phyloP scores from a whole-genome alignment of 2,888 invertebrate species.

The Dione vanillae region DNA sequence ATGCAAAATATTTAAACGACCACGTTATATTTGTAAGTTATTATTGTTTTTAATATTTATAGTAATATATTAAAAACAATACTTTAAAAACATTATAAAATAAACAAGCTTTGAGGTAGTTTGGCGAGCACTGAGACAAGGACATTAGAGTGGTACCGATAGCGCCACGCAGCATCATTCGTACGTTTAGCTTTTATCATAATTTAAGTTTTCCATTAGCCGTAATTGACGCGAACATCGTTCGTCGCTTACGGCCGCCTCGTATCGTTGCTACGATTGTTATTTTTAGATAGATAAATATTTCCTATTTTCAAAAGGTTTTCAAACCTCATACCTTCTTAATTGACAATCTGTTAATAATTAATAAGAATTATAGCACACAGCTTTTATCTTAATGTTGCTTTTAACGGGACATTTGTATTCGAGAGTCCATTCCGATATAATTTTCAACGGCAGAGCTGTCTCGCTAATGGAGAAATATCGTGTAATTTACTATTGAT shows the following conservation, averaged over 20 bases:
- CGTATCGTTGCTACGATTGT: constrained; percentile 73
- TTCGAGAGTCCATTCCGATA: constrained; percentile 73
- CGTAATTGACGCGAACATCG: constrained; percentile 83
- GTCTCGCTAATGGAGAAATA: constrained; percentile 77
- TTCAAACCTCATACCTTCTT: constrained; percentile 69
- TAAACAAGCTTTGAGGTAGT: constrained; percentile 1
- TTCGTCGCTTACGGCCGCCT: constrained; percentile 79
- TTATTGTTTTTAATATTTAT: too few species aligned
- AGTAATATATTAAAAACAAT: neutral
- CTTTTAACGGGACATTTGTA: constrained; percentile 79
- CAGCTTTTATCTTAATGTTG: constrained; percentile 80
- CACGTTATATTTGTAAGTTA: too few species aligned
- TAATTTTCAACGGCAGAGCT: constrained; percentile 71
- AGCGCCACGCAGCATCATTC: constrained; percentile 69
- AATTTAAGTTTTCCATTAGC: constrained; percentile 84
- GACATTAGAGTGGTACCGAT: constrained; percentile 48
- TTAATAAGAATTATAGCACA: constrained; percentile 79
- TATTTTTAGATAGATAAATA: constrained; percentile 80
- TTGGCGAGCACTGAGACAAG: constrained; percentile 30
- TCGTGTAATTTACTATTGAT: constrained; percentile 71
- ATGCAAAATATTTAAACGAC: too few species aligned
- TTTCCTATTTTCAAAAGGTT: constrained; percentile 76
- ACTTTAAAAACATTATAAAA: neutral
- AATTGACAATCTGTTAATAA: constrained; percentile 82
- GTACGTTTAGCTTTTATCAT: constrained; percentile 82